Percentiles rank a stretch among this genome's conserved stretches.
phyloP scores from a whole-genome alignment of 2,797 vertebrate species.

The Staurois parvus region DNA sequence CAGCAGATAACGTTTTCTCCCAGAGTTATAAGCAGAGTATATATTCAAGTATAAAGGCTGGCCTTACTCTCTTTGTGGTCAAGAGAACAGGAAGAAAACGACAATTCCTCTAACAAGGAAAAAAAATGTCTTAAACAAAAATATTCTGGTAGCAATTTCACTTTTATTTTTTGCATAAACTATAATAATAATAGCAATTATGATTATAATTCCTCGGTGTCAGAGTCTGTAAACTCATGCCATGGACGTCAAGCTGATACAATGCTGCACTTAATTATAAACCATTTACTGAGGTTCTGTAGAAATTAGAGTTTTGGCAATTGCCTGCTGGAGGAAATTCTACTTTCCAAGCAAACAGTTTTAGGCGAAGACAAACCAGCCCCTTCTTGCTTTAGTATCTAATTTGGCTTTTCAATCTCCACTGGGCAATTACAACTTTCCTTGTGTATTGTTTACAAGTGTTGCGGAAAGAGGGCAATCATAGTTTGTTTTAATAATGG shows the following conservation, averaged over 20 bases:
- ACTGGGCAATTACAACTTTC: slow-evolving; percentile 22
- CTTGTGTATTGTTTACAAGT: neutral
- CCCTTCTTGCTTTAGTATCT: neutral
- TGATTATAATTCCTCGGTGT: neutral
- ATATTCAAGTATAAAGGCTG: no score
- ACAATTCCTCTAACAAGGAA: no score
- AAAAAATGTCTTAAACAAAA: no score
- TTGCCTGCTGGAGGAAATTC: neutral
- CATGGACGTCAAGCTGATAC: no score
- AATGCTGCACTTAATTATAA: neutral
- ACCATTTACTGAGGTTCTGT: neutral
- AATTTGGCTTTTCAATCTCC: neutral
- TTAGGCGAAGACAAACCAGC: neutral
- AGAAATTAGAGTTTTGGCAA: neutral
- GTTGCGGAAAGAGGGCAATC: neutral
- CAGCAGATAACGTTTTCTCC: no score
- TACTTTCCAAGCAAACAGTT: slow-evolving; percentile 9
- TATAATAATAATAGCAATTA: neutral
- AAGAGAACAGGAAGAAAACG: no score
- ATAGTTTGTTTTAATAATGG: neutral
- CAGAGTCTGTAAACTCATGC: neutral
- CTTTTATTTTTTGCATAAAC: neutral
- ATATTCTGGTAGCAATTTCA: neutral
- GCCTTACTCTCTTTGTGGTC: no score
- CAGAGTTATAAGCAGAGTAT: no score